Conservation (phyloP, 1,140 invertebrate species). For the Acyrthosiphon pisum region DNA sequence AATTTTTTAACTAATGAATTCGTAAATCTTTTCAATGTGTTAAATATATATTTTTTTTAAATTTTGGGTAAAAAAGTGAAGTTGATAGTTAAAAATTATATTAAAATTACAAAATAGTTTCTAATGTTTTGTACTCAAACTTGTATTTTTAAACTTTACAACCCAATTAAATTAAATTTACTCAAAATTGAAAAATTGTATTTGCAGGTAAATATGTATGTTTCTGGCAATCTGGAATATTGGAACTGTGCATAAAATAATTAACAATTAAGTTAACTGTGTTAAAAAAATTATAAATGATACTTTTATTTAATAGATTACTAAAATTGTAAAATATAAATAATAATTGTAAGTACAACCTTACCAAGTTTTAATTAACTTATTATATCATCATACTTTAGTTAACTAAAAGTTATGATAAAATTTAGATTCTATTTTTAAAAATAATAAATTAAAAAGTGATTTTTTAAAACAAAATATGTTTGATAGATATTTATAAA, state of each 20-base stretch:
- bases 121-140: background rate
- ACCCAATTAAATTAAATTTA: background rate
- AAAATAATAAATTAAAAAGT: background rate
- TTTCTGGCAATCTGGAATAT: constrained; percentile 15
- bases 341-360: background rate
- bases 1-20: background rate
- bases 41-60: background rate
- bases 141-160: background rate
- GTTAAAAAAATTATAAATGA: background rate
- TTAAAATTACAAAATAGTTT: background rate
- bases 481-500: background rate
- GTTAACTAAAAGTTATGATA: background rate
- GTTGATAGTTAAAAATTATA: no score
- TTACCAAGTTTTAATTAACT: background rate
- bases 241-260: background rate
- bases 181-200: background rate
- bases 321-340: background rate
- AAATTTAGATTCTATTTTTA: background rate
- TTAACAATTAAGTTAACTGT: background rate
- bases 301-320: background rate
- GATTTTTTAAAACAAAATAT: background rate
- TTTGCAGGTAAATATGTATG: constrained; percentile 14
- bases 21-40: background rate
- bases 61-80: no score
- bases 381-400: background rate